A percentile compares a stretch with the other conserved stretches of the same genome.
phyloP scores from a whole-genome alignment of 2,797 vertebrate genomes.

The Tenualosa thibaudeaui region DNA sequence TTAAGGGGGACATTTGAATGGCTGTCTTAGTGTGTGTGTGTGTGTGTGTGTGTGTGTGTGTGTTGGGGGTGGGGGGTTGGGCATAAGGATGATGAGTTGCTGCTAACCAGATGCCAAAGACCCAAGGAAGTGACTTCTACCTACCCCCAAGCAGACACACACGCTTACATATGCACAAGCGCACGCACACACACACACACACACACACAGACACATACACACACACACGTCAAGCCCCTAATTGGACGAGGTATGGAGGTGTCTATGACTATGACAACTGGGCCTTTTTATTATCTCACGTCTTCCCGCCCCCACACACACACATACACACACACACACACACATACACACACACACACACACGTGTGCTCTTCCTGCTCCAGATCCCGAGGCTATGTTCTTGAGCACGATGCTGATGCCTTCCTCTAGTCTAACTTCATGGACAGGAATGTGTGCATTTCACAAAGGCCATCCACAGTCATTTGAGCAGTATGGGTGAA shows the following conservation, averaged over 20 bases:
- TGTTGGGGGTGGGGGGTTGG: conserved; percentile 25
- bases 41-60: conserved; percentile 26
- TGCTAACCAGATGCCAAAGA: not conserved
- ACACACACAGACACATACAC: not conserved
- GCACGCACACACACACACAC: not conserved
- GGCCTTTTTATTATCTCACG: not conserved
- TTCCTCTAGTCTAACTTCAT: not conserved
- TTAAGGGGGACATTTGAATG: conserved; percentile 40
- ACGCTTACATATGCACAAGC: not conserved
- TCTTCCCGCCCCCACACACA: not conserved
- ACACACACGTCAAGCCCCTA: not conserved
- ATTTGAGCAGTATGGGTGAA: not conserved
- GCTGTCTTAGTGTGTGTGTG: conserved; percentile 22
- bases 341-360: not conserved
- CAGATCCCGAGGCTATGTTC: not conserved
- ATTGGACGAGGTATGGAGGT: conserved; percentile 14
- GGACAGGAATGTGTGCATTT: not conserved
- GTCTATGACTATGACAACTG: conserved; percentile 23
- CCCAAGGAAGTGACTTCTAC: not conserved
- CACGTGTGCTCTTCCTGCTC: not conserved
- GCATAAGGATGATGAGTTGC: not conserved
- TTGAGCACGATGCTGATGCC: not conserved
- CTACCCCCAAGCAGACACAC: not conserved
- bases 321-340: not conserved
- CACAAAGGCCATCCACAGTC: not conserved